Evolutionary conservation across 2,888 invertebrate genomes (phyloP), one percentile per base, ranked within the genome.

Genomic region (Ophion slaviceki): DNA sequence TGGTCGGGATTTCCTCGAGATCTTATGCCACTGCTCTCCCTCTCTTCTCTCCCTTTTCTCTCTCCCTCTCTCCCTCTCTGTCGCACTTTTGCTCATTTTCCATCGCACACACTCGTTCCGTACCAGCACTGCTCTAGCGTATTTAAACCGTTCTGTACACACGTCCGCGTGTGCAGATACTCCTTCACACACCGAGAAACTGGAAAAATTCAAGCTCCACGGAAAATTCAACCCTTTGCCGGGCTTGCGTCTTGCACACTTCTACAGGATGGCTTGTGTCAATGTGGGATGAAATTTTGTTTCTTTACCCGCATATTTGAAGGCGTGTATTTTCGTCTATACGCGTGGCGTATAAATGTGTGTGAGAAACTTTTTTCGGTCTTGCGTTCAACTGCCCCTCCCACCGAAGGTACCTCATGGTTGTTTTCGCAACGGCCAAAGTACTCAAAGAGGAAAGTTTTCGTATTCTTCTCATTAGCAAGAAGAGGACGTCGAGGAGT

Each of bases 1-100:
- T 86, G 85, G 78, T 88, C 88, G 89, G 89, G 89, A 91, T 91
- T 92, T 92, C 87, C 91, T 91, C 90, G 91, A 92, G 91, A 91
- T 90, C 87, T 85, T 85, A 84, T 85, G 76, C 86, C 53, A 62
- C 68, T 67, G 67, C 80, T 88, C 87, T 83, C 86, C 59, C 64
- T 74, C 67, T 66, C 24, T 68, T n/a, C 14, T 87, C 72, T 80
- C 81, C 79, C 74, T 84, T 87, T n/a, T 45, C 76, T 82, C 80
- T 82, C 14, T 14, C 36, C n/a, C 36, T 32, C 36, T 40, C 24
- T 24, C 24, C 1, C 3, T 4, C 61, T 68, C 8, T 10, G 2
- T 68, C 80, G 80, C 82, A 81, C 17, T 74, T 77, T 85, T 86
- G 80, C 87, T 87, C 87, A 83, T 86, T 84, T 86, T 71, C 87